phyloP scores from a whole-genome alignment of 2,113 vertebrate species.

The Nematolebias whitei region DNA sequence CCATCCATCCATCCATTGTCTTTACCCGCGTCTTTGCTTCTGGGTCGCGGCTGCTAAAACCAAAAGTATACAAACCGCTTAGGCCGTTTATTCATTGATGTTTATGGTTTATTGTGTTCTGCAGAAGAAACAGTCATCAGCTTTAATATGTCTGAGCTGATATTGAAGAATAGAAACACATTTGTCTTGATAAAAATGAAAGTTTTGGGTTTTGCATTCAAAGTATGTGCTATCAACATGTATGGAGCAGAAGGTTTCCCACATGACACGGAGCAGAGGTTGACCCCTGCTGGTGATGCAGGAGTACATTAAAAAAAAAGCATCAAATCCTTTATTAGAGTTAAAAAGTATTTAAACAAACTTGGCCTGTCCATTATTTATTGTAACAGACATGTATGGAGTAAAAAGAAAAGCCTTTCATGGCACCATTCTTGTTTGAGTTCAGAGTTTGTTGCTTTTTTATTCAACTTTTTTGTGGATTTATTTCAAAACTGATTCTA shows the following conservation, averaged over 20 bases:
- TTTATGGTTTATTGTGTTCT: no score
- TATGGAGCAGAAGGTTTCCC: neutral
- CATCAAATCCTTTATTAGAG: no score
- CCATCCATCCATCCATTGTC: no score
- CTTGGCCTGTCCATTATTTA: neutral
- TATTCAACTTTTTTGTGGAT: no score
- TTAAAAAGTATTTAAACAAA: neutral
- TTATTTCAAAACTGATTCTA: no score
- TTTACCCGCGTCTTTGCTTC: no score
- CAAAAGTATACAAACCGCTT: neutral
- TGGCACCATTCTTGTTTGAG: no score
- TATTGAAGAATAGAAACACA: neutral
- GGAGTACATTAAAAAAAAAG: neutral
- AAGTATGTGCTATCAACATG: neutral
- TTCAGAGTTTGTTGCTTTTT: no score
- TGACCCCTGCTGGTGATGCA: constrained; percentile 72
- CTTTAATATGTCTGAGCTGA: neutral
- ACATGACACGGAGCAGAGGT: constrained; percentile 36
- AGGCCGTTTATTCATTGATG: no score
- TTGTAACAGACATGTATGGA: neutral
- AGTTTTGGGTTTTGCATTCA: neutral
- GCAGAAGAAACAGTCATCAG: no score
- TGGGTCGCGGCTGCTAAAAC: neutral
- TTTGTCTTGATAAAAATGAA: neutral
- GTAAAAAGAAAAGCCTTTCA: no score